Base-by-base conservation (phyloP, 2,888 invertebrate genomes). In the Erebia ligea region DNA sequence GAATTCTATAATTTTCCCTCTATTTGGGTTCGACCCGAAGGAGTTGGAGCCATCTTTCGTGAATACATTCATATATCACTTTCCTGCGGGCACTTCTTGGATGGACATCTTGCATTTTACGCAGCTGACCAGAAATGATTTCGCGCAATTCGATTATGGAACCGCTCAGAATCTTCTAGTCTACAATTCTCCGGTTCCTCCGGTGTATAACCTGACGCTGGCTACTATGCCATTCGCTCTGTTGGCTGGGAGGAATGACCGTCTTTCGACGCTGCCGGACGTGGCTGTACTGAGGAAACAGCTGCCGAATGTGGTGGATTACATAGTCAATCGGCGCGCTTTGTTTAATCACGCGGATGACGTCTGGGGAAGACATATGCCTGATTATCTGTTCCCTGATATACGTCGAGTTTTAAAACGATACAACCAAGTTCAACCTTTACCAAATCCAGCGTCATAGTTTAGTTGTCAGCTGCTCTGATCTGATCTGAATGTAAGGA, bases 141-240 rank as follows among this genome's bases (percentile, higher is more conserved):
- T 88, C 70, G 71, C 76, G 0, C 67, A 77, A 5, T 88, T 81
- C 64, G 73, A 82, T 63, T 84, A 87, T 62, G 86, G 88, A 0
- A 2, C 56, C 0, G 21, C 2, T 0, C 63, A 69, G 10, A 83
- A 84, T 67, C 3, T 74, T 1, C 5, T n/a, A 0, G 67, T 66
- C 0, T 83, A 82, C 52, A 76, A 78, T 34, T 71, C 75, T 0
- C 56, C 72, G 0, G 15, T 42, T 1, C 80, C 85, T 1, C 82
- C 85, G 0, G 57, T 50, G 1, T 86, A 85, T 58, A 76, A 83
- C 11, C 70, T 85, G 64, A 64, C 68, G 3, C 78, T 79, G 11
- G 78, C 82, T 0, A 76, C 75, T 0, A 79, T 80, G 75, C 81
- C 74, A 17, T 68, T 79, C 0, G 79, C 75, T 5, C 48, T 85